Evolutionary conservation across 2,888 invertebrate species (phyloP).

Genomic region (Orchestes rusci): DNA sequence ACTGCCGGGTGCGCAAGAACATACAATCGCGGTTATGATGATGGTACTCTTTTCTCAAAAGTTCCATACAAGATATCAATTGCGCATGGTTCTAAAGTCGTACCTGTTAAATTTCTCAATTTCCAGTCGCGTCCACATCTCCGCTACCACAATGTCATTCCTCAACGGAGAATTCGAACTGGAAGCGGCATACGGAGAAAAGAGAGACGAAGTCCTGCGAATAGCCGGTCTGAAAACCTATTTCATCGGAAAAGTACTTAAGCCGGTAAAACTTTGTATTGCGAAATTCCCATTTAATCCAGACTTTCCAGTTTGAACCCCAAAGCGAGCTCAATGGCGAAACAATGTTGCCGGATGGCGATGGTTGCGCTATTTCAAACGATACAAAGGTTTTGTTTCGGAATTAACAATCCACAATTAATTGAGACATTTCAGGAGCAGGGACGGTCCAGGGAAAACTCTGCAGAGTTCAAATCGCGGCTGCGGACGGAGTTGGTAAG

Average conservation of each 20-base stretch:
- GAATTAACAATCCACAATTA: too few relatives aligned
- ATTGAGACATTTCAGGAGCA: too few relatives aligned
- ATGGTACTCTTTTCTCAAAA: too few relatives aligned
- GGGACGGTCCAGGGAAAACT: slow-evolving; percentile 60
- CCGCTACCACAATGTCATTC: slow-evolving; percentile 81
- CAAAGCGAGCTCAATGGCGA: slow-evolving; percentile 43
- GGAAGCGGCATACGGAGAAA: slow-evolving; percentile 83
- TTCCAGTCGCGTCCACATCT: slow-evolving; percentile 84
- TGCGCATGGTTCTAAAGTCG: too few relatives aligned
- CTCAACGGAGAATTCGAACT: slow-evolving; percentile 88
- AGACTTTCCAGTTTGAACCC: slow-evolving; percentile 37
- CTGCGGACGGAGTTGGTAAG: slow-evolving; percentile 78
- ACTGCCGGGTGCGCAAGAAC: too few relatives aligned
- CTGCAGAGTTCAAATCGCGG: slow-evolving; percentile 73
- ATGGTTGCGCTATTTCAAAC: slow-evolving; percentile 44
- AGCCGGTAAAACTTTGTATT: slow-evolving; percentile 55
- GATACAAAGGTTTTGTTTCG: too few relatives aligned
- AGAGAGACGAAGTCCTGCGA: slow-evolving; percentile 82
- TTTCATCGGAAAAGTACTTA: slow-evolving; percentile 81
- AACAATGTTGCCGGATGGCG: slow-evolving; percentile 41
- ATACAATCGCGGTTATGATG: too few relatives aligned
- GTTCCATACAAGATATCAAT: too few relatives aligned
- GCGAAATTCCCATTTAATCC: not conserved
- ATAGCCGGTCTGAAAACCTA: slow-evolving; percentile 86
- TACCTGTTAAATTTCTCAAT: too few relatives aligned